Conservation (phyloP, 1,140 invertebrate genomes). For the Pseudomyrmex pallidus region DNA sequence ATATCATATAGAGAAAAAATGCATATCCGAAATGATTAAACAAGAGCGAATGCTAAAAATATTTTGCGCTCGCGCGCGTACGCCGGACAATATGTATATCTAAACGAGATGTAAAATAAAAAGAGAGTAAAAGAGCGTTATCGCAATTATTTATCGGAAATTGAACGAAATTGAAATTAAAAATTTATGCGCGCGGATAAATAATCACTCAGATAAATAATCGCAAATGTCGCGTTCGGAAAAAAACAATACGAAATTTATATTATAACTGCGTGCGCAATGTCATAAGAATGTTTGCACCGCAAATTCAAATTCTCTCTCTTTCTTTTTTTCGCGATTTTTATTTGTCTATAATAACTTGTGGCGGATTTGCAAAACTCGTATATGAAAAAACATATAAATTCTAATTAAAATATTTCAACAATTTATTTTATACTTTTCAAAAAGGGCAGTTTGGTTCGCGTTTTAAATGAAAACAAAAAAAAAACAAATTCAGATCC, state of each 20-base stretch:
- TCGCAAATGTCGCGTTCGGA: not conserved
- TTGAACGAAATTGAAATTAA: conserved; percentile 36
- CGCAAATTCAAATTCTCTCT: not conserved
- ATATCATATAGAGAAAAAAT: conserved; percentile 3
- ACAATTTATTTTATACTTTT: not conserved
- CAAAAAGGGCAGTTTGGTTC: not conserved
- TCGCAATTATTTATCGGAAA: conserved; percentile 48
- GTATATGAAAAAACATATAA: not conserved
- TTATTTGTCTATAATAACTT: not conserved
- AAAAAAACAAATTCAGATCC: not conserved
- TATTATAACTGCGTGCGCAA: not conserved
- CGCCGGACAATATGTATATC: not conserved
- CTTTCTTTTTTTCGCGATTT: not conserved
- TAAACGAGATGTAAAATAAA: conserved; percentile 23
- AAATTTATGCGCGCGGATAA: not conserved
- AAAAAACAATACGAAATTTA: not conserved
- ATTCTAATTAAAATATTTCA: not conserved
- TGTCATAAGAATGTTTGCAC: not conserved
- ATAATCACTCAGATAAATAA: not conserved
- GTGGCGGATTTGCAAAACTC: too few species aligned
- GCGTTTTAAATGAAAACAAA: not conserved
- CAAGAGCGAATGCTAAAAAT: conserved; percentile 1
- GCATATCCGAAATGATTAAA: conserved; percentile 33
- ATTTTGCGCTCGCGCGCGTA: conserved; percentile 11
- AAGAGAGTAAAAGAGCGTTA: conserved; percentile 27